Evolutionary conservation across 1,140 invertebrate species (phyloP).

Genomic region (Scylla paramamosain): DNA sequence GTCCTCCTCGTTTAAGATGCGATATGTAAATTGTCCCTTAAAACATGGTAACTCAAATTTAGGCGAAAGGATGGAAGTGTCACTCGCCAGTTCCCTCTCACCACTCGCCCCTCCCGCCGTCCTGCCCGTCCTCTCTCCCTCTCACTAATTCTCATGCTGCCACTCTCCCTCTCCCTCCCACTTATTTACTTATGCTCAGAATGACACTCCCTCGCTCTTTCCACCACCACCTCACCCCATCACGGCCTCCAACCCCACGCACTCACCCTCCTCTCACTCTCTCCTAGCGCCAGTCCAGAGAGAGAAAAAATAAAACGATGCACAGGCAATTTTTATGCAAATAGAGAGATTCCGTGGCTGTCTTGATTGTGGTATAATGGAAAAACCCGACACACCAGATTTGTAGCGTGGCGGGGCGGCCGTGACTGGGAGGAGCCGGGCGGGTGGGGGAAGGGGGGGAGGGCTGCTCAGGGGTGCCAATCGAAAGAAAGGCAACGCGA

Average conservation of each 20-base stretch:
- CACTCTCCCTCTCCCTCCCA: background rate
- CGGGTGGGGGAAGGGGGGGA: background rate
- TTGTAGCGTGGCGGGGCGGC: slow-evolving; percentile 50
- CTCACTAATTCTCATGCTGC: background rate
- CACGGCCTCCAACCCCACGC: background rate
- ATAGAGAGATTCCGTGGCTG: slow-evolving; percentile 55
- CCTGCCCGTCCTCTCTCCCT: background rate
- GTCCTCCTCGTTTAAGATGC: background rate
- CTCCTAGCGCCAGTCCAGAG: background rate
- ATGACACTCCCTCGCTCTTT: background rate
- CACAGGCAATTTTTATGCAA: slow-evolving; percentile 70
- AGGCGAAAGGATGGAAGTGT: background rate
- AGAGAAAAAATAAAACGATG: slow-evolving; percentile 39
- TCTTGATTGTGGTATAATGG: slow-evolving; percentile 72
- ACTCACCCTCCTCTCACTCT: background rate
- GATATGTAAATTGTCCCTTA: background rate
- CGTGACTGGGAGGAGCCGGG: background rate
- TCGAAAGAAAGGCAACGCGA: background rate
- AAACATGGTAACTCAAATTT: slow-evolving; percentile 5
- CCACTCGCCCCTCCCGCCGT: background rate
- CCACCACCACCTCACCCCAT: background rate
- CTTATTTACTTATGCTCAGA: background rate
- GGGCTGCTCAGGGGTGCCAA: background rate
- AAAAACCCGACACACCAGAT: slow-evolving; percentile 63
- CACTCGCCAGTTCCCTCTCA: background rate